Percentiles rank a stretch among this genome's conserved stretches.
Conservation (phyloP, 2,888 invertebrate genomes). For the Phortica okadai region DNA sequence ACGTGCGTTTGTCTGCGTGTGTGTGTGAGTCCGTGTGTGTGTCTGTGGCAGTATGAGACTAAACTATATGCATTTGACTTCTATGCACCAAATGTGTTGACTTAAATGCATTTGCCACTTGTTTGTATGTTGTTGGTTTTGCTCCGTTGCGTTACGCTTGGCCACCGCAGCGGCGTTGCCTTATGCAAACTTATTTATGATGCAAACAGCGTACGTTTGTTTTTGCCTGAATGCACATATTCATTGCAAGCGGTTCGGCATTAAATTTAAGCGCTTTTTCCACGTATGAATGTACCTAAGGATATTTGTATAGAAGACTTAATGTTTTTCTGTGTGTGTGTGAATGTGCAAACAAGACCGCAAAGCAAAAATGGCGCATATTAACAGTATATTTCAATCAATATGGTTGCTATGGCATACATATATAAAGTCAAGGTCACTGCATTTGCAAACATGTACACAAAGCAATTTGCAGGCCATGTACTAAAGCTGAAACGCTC, state of each 20-base stretch:
- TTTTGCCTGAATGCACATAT: slow-evolving; percentile 6
- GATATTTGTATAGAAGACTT: neutral
- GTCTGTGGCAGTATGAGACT: neutral
- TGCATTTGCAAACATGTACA: neutral
- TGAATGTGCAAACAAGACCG: slow-evolving; percentile 10
- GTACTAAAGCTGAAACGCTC: neutral
- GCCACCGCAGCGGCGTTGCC: neutral
- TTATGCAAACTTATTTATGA: slow-evolving; percentile 23
- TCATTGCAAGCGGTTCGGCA: neutral
- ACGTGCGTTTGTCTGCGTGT: neutral
- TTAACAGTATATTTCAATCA: slow-evolving; percentile 26
- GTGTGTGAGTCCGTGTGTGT: neutral
- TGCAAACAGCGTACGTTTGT: slow-evolving; percentile 4
- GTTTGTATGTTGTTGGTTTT: neutral
- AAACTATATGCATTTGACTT: neutral
- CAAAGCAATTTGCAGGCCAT: neutral
- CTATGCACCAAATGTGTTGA: neutral
- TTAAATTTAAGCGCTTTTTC: neutral
- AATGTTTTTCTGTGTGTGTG: neutral
- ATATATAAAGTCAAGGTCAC: slow-evolving; percentile 1
- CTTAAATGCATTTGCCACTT: slow-evolving; percentile 17
- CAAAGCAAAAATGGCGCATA: neutral
- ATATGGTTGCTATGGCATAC: slow-evolving; percentile 4
- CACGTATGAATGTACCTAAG: neutral
- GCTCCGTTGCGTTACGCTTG: neutral